Evolutionary conservation across 2,797 vertebrate species (phyloP), one percentile per base, ranked within the genome.

Genomic region (Ctenopoma kingsleyae): DNA sequence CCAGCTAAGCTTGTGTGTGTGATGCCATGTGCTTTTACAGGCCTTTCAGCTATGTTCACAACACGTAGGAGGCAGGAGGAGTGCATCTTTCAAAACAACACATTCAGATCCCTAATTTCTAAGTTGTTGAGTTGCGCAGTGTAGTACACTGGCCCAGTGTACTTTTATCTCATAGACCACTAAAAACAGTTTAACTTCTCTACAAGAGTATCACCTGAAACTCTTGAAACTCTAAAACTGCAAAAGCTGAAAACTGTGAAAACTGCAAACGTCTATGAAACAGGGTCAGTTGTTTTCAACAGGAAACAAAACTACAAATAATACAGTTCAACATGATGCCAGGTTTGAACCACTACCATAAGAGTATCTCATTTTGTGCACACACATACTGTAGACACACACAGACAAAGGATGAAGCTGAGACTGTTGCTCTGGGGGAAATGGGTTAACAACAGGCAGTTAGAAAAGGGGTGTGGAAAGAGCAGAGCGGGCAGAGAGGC

Each of bases 391-490:
- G 20, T 32, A 71, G 38, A 63, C 56, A 54, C 48, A 32, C 55
- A 27, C 12, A 46, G 48, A 65, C 62, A 25, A 17, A 72, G 80
- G 75, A 67, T 78, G 81, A 81, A 70, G 67, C 50, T 36, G 67
- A 49, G 74, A 57, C 60, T 3, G 71, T 72, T 76, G 66, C 60
- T 54, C 11, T 71, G 58, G 67, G 84, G 84, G 76, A 83, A 82
- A 72, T 59, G 67, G 69, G 80, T 78, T 73, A 81, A 75, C 74
- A 63, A 78, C 54, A 86, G 80, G 71, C 82, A 38, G 81, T 80
- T 85, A 72, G 76, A 86, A 87, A 88, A 81, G 86, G 91, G 90
- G 90, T 84, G 92, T 92, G 90, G 83, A 86, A 77, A 87, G 49
- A 77, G 82, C 19, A 60, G 75, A 48, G 60, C 8, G 43, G 5